Base-by-base conservation (phyloP, 2,797 vertebrate genomes). In the Gorsachius magnificus region DNA sequence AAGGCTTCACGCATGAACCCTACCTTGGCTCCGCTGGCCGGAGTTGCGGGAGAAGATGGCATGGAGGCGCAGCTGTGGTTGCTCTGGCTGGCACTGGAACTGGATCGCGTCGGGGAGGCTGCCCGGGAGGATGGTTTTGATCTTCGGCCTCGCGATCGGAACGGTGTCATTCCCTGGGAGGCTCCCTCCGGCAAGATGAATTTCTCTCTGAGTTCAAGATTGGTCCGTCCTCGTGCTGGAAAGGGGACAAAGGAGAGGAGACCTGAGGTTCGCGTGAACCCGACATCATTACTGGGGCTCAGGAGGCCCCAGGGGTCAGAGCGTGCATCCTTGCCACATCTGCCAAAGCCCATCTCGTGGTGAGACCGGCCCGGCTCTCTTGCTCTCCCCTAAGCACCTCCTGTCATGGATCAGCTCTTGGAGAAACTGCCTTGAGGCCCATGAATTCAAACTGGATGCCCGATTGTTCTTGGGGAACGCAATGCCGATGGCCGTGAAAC, bases 101-200 rank as follows among this genome's bases (percentile, higher is more conserved):
- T 99, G 76, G 99, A 99, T 10, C 99, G 98, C 0, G 99, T 99
- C 1, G 99, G 99, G 9, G 99, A 99, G 43, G 99, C 99, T 3
- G 99, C 99, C 31, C 99, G 97, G 60, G 99, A 99, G 19, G 99
- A 99, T 0, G 99, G 99, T 43, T 99, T 99, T 48, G 99, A 99
- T 35, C 99, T 98, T 10, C 99, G 98, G 58, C 99, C 99, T 53
- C 99, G 98, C 4, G 99, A 99, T 3, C 99, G 98, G 98, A 99
- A 99, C 3, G 99, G 99, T 0, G 99, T 99, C 98, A 99, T 98
- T 25, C 99, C 99, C 97, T 99, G 99, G 17, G 99, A 99, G 15
- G 99, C 98, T 46, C 99, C 99, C 75, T 99, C 99, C 0, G 99
- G 99, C 26, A 99, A 98, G 98, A 99, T 99, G 98, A 99, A 99